Evolutionary conservation across 2,888 invertebrate species (phyloP), one percentile per base, ranked within the genome.

Genomic region (Amphiduros pacificus): DNA sequence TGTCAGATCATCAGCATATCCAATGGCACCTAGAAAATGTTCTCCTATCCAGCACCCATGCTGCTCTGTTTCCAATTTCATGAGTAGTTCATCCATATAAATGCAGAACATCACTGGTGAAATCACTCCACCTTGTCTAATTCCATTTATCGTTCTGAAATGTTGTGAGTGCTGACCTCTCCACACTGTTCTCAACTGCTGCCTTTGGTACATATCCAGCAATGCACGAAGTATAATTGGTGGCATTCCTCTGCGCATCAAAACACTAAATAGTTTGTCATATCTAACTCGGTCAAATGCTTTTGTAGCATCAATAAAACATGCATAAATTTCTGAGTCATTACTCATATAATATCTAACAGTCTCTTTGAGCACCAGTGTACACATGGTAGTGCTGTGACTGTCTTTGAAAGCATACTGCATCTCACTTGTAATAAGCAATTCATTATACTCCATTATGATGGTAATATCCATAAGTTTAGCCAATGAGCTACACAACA

Each of bases 71-170:
- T 32, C 32, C 3, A 53, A 4, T 28, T 4, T 17, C 29, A 20
- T 5, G 22, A 53, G 17, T 29, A 53, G 31, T 29, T 53, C 53
- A 53, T 53, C 53, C 27, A 53, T 53, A 17, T 53, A 53, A 31
- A 53, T 29, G 31, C 53, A 44, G n/a, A 44, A 44, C n/a, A 44
- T 6, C 5, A 44, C 22, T 44, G 44, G 44, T 5, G 44, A 44
- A 4, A 44, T 44, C 5, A 44, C n/a, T 4, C 44, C 44, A 11
- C 44, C 44, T n/a, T 44, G 44, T 4, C 28, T 14, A 29, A 53
- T 53, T 29, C 31, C 22, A 53, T 29, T 28, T 14, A n/a, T 11
- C 6, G 44, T 44, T 11, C 6, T 17, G n/a, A 44, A 44, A 6
- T 6, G 9, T 44, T 44, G 20, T 29, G 53, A 53, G n/a, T 29